Evolutionary conservation across 2,888 invertebrate species (phyloP), one percentile per base, ranked within the genome.

Genomic region (Acleris emargana): DNA sequence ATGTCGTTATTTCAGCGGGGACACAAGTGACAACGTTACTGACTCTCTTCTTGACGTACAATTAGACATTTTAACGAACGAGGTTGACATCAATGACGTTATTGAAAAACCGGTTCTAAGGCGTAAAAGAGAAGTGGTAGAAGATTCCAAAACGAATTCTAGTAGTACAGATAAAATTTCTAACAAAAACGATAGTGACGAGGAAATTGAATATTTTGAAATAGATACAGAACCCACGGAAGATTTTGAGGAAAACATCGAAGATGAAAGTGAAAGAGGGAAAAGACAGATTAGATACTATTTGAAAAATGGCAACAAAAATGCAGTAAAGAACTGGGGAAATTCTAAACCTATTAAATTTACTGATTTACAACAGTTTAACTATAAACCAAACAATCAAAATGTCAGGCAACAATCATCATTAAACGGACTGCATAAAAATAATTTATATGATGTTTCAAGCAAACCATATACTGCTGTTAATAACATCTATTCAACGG

Each of bases 261-360:
- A 79, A 63, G 86, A 88, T 68, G 89, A 89, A 18, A 79, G 75
- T 67, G 93, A 93, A 69, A 83, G 93, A 76, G 91, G 90, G 32
- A 93, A 93, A 76, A 81, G 93, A 74, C 93, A 93, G 84, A 77
- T 90, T 25, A 77, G 91, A 79, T 87, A 89, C 72, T 87, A 86
- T 76, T 73, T 85, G 28, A 88, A 89, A 77, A 87, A 88, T 71
- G 84, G 82, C 20, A 82, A 78, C 25, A 89, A 86, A 69, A 70
- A 73, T 63, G 76, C 83, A 42, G 77, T 72, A 50, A 91, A 92
- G 72, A 80, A 76, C 64, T 89, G 87, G 88, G 81, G 75, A 1
- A 73, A 81, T 51, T 71, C 79, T 13, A 91, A 89, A 71, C 86
- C 85, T 20, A 64, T 82, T 1, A 85, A 86, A 74, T 71, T 80